Base-by-base conservation (phyloP, 2,888 invertebrate genomes). In the Chymomyza procnemis region DNA sequence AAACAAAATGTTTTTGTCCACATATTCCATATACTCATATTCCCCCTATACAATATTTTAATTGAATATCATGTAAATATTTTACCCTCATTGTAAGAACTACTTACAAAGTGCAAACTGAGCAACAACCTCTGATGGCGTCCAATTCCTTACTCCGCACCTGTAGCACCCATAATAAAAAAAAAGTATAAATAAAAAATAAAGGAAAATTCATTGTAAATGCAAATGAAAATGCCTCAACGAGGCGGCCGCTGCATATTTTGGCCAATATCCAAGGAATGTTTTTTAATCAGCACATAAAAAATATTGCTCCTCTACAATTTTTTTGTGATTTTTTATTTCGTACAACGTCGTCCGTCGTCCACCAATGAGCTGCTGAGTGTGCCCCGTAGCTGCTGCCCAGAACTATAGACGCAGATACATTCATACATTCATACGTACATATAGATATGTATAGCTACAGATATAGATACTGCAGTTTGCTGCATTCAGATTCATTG, bases 211-310 rank as follows among this genome's bases (percentile, higher is more conserved):
- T 67, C 85, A 79, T 79, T 80, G 84, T 74, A 87, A 85, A 82
- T 85, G 80, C 84, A 82, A 78, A 78, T 78, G 74, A 74, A 59
- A 86, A 80, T 85, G 86, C 71, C 66, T 71, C 72, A 69, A 64
- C 12, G 22, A 48, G 52, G 34, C 63, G 50, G 62, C 62, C 61
- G 70, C 74, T 74, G 78, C 88, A 88, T 88, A 88, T 89, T 88
- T 88, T 88, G 88, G 88, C 88, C 89, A 88, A 89, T 89, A 88
- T 83, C 88, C 88, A 88, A 88, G 77, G 81, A 85, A 89, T 88
- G 81, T 84, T 89, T 89, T 89, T 89, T 89, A 85, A 88, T 89
- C 89, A 88, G 87, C 80, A 79, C 87, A 88, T 82, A 88, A 84
- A 84, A 88, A 88, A 87, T 88, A 86, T 86, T 86, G 87, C 87